phyloP scores from a whole-genome alignment of 2,888 invertebrate species.

The Cosmia trapezina region DNA sequence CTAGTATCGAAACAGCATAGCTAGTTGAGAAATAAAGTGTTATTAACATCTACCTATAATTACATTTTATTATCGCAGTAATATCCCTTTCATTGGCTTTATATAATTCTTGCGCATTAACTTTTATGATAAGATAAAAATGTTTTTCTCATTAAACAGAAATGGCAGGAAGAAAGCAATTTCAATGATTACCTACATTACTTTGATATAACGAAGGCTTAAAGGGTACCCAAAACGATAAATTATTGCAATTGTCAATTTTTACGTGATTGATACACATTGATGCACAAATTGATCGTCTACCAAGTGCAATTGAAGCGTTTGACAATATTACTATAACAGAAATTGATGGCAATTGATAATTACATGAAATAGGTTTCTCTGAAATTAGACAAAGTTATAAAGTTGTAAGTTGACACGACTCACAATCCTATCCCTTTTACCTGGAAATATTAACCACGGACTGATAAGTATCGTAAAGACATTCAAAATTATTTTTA shows the following conservation, averaged over 20 bases:
- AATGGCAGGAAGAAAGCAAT: conserved; percentile 27
- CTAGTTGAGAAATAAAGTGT: conserved; percentile 11
- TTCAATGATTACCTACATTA: not conserved
- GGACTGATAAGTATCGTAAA: not conserved
- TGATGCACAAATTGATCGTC: too few species aligned
- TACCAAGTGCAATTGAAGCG: too few species aligned
- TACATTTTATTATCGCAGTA: conserved; percentile 32
- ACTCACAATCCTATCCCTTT: not conserved
- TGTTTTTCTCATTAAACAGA: conserved; percentile 27
- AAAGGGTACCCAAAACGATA: too few species aligned
- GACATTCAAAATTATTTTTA: not conserved
- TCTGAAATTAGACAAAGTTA: not conserved
- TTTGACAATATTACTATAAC: too few species aligned
- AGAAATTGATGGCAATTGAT: too few species aligned
- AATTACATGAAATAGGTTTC: not conserved
- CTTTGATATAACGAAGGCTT: not conserved
- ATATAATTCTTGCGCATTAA: conserved; percentile 27
- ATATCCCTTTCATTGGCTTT: conserved; percentile 22
- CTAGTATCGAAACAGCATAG: conserved; percentile 1
- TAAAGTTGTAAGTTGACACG: too few species aligned
- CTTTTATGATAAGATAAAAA: conserved; percentile 35
- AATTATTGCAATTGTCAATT: too few species aligned
- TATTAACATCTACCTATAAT: conserved; percentile 5
- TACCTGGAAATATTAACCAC: too few species aligned
- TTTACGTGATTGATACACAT: too few species aligned